Evolutionary conservation across 1,140 invertebrate genomes (phyloP), one percentile per base, ranked within the genome.

Genomic region (Semibalanus balanoides): DNA sequence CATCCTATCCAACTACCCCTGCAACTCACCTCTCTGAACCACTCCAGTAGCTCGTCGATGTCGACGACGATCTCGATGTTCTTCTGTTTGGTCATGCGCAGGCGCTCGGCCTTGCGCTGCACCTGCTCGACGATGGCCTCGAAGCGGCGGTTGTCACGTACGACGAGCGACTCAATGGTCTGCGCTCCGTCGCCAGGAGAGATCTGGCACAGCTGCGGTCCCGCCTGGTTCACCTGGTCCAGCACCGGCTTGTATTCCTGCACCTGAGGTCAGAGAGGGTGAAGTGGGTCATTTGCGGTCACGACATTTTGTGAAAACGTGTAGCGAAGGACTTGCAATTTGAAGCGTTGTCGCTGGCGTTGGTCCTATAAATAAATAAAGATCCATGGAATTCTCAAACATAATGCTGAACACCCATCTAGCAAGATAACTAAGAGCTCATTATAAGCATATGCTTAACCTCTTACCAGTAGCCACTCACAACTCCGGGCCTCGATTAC

Each of bases 51-150:
- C 79, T 98, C 95, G 83, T 98, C 95, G 80, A 99, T 94, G 82
- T 98, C 95, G 31, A 90, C 90, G 30, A 97, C 92, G 22, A 98
- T 93, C 84, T 97, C 93, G 70, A 93, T 87, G 0, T 92, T 93
- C 5, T 93, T 88, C 85, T 86, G 81, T 83, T 97, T 97, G 78
- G 93, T 95, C 25, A 97, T 85, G 79, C 95, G 91, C 72, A 98
- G 88, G 75, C 95, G 87, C 83, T 98, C 96, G 0, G 93, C 94
- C 81, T 93, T 92, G 30, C 96, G 88, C 84, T 97, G 94, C 70
- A 98, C 93, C 84, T 97, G 94, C 82, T 98, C 96, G 31, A 92
- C 92, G 79, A 98, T 94, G 0, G 92, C 90, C 81, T 98, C 96
- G 85, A 97, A 98, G 43, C 95, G 87, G 64, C 95, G 87, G 83